A percentile compares a stretch with the other conserved stretches of the same genome.
Conservation (phyloP, 2,888 invertebrate genomes). For the Pteria penguin region DNA sequence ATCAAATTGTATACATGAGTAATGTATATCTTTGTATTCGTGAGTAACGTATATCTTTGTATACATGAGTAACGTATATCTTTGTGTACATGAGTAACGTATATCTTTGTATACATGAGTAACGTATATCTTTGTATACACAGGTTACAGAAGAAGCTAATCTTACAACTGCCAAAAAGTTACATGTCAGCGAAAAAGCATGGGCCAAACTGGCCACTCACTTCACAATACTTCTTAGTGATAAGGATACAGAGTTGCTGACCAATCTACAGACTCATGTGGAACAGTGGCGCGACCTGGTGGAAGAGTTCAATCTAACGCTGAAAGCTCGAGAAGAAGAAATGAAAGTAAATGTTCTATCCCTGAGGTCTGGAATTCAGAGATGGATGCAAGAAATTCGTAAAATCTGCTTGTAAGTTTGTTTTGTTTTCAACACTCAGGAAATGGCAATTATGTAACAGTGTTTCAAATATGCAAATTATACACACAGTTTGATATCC, state of each 20-base stretch:
- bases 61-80: no score
- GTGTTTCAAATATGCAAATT: no score
- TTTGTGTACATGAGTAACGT: no score
- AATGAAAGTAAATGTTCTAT: constrained; percentile 65
- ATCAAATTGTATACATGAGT: no score
- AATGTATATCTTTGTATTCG: no score
- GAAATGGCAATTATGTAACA: no score
- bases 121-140: not conserved
- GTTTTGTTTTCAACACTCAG: no score
- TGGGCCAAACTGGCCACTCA: constrained; percentile 79
- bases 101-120: no score
- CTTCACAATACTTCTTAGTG: constrained; percentile 79
- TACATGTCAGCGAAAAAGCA: constrained; percentile 78
- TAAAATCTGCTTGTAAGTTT: constrained; percentile 75
- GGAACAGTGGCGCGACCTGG: constrained; percentile 74
- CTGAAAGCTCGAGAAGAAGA: constrained; percentile 71
- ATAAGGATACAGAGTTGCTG: constrained; percentile 77
- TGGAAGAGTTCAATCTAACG: constrained; percentile 74
- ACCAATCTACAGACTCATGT: constrained; percentile 72
- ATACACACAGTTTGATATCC: no score
- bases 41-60: no score
- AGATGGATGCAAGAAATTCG: constrained; percentile 68
- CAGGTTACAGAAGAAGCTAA: constrained; percentile 78
- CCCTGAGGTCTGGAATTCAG: constrained; percentile 64
- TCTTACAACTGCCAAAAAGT: constrained; percentile 76